A percentile compares a stretch with the other conserved stretches of the same genome.
phyloP scores from a whole-genome alignment of 2,797 vertebrate genomes.

The Mareca strepera region DNA sequence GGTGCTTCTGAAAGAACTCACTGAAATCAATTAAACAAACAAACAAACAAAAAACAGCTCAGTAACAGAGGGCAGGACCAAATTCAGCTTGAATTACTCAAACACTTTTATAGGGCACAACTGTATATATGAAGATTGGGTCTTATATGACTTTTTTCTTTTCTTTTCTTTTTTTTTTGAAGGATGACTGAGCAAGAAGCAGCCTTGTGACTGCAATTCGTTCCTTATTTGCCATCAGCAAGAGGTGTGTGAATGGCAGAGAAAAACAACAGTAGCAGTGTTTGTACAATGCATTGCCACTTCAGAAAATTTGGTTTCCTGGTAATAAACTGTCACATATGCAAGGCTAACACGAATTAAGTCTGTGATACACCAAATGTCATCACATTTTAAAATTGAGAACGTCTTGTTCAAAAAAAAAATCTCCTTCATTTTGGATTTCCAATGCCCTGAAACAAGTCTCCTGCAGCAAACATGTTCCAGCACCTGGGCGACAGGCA shows the following conservation, averaged over 20 bases:
- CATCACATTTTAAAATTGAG: background rate
- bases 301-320: constrained; percentile 11
- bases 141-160: background rate
- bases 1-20: background rate
- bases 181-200: constrained; percentile 32
- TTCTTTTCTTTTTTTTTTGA: background rate
- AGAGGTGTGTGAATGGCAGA: background rate
- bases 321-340: constrained; percentile 28
- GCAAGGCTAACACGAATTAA: constrained; percentile 40
- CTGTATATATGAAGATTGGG: background rate
- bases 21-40: background rate
- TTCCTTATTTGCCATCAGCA: constrained; percentile 19
- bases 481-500: background rate
- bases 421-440: background rate
- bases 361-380: constrained; percentile 14
- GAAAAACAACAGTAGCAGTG: background rate
- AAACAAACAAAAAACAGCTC: background rate
- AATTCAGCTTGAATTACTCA: background rate
- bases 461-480: background rate
- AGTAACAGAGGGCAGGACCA: background rate
- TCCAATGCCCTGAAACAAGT: background rate
- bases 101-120: background rate
- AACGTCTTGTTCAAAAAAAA: background rate
- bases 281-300: background rate
- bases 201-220: background rate